Conservation (phyloP, 2,797 vertebrate species). For the Tragopan temminckii region DNA sequence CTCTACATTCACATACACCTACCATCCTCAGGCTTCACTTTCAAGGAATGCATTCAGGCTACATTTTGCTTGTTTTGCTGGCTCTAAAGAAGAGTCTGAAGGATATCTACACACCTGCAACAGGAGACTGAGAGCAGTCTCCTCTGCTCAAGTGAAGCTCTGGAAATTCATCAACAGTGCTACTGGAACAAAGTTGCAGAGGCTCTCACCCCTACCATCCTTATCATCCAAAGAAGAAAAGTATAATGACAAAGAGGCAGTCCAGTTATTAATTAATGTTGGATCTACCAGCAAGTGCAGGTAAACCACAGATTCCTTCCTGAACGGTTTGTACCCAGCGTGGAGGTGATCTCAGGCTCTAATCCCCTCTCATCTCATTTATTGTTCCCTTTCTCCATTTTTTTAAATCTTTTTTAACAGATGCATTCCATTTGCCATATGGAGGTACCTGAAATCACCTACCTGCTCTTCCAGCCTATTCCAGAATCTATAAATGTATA, state of each 20-base stretch:
- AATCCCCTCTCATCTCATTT: background rate
- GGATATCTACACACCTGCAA: background rate
- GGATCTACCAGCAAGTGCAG: background rate
- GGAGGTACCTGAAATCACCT: background rate
- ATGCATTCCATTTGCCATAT: background rate
- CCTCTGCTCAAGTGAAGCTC: background rate
- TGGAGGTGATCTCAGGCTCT: background rate
- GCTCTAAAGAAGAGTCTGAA: background rate
- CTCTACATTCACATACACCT: background rate
- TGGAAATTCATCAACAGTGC: background rate
- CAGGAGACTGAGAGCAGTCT: background rate
- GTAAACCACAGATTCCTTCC: background rate
- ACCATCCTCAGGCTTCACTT: background rate
- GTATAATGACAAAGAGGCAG: background rate
- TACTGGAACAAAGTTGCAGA: background rate
- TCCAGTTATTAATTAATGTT: background rate
- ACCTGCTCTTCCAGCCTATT: background rate
- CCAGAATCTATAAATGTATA: background rate
- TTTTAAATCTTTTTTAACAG: background rate
- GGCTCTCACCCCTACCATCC: background rate
- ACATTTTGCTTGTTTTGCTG: background rate
- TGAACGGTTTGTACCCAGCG: background rate
- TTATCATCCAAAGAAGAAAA: background rate
- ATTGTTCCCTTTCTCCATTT: background rate
- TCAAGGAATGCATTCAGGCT: background rate